Percentiles rank a stretch among this genome's conserved stretches.
phyloP scores from a whole-genome alignment of 2,113 vertebrate species.

The Psephotus haematonotus region DNA sequence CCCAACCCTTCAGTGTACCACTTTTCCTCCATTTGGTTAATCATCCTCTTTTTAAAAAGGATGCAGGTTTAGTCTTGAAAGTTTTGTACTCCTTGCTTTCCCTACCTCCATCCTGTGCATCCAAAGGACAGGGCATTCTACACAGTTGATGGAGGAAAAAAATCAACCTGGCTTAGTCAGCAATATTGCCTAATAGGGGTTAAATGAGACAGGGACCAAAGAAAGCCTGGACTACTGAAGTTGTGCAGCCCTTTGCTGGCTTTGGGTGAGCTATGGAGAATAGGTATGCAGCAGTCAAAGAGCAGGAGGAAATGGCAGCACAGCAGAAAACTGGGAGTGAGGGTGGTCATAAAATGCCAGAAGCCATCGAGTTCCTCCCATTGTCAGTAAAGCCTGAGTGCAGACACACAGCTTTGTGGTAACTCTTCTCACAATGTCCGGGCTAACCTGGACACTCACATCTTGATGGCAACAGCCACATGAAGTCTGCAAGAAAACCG shows the following conservation, averaged over 20 bases:
- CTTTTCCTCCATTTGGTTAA: not conserved
- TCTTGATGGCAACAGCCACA: not conserved
- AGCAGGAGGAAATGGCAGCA: not conserved
- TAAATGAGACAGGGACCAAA: not conserved
- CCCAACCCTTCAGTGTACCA: not conserved
- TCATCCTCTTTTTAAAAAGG: not conserved
- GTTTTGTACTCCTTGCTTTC: not conserved
- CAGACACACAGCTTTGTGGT: not conserved
- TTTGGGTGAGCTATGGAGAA: not conserved
- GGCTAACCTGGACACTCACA: not conserved
- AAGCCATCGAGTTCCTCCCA: accelerated
- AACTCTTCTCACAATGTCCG: not conserved
- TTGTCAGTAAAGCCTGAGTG: not conserved
- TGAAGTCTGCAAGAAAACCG: not conserved
- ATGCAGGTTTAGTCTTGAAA: not conserved
- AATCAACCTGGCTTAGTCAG: not conserved
- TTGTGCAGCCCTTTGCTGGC: not conserved
- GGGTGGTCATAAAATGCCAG: not conserved
- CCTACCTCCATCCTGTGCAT: not conserved
- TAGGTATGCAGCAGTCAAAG: not conserved
- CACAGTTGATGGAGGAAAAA: not conserved
- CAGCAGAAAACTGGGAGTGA: not conserved
- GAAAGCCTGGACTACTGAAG: not conserved
- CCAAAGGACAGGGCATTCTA: not conserved
- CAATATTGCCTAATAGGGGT: not conserved